Conservation (phyloP, 2,888 invertebrate species). For the Craniophora ligustri region DNA sequence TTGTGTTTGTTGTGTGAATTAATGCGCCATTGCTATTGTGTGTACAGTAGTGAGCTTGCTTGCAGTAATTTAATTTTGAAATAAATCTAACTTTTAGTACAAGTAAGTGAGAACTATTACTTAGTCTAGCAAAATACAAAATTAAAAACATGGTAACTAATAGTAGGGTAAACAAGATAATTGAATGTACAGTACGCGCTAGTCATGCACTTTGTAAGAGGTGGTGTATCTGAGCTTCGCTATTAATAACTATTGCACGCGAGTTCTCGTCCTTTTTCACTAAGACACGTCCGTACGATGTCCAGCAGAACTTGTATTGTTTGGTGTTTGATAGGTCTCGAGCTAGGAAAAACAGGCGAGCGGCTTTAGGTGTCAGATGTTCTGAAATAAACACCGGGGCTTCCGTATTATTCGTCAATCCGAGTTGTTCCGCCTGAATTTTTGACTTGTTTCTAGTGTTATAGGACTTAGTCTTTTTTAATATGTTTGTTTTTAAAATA, state of each 20-base stretch:
- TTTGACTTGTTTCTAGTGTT: not conserved
- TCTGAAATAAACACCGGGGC: not conserved
- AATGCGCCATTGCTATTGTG: not conserved
- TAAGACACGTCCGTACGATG: slow-evolving; percentile 1
- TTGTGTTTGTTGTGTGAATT: not conserved
- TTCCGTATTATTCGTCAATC: not conserved
- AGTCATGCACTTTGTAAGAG: slow-evolving; percentile 4
- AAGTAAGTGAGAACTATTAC: not conserved
- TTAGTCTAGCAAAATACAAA: not conserved
- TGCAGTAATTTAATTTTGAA: not conserved
- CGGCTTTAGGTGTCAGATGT: not conserved
- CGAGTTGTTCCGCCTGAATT: slow-evolving; percentile 1
- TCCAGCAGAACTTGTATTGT: slow-evolving; percentile 10
- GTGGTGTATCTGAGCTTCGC: slow-evolving; percentile 8
- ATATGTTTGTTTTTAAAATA: not conserved
- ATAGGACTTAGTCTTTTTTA: not conserved
- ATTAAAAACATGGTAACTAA: not conserved
- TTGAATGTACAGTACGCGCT: not conserved
- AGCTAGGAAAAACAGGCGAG: not conserved
- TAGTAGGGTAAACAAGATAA: not conserved
- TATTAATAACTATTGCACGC: not conserved
- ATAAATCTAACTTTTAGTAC: not conserved
- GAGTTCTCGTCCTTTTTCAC: slow-evolving; percentile 6
- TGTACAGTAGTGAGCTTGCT: not conserved
- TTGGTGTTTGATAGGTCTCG: slow-evolving; percentile 4